Base-by-base conservation (phyloP, 1,140 invertebrate genomes). In the Brachionus rotundiformis region DNA sequence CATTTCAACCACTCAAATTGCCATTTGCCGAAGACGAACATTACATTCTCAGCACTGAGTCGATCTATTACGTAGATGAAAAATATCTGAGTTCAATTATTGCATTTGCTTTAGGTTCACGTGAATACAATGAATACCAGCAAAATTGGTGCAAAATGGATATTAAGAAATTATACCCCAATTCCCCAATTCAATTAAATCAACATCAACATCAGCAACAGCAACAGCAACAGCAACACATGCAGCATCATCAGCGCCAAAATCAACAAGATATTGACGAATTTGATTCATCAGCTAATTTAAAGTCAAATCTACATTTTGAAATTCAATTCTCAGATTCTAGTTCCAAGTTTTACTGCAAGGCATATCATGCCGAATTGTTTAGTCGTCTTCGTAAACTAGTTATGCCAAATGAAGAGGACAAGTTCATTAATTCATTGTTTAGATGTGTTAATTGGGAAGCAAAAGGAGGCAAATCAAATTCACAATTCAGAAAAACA, bases 401-500 rank as follows among this genome's bases (percentile, higher is more conserved):
- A 13, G 90, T 94, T 31, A 89, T 94, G 77, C 90, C 91, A n/a
- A 90, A 89, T 44, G 92, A 92, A 1, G 92, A 93, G 84, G 87
- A 87, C 71, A 84, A 84, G 86, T 87, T 83, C 83, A 89, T 92
- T 23, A 85, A 95, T 6, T 98, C 96, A 27, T 88, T 99, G 36
- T 92, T 94, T 39, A 90, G 93, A 76, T 98, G 95, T 86, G 91
- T 94, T 23, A 92, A 92, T 39, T 99, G 97, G 97, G 92, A 94
- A 29, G 95, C 96, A 0, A 90, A 92, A 82, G 97, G 96, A 49
- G 96, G 97, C 11, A 99, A 99, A 88, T 98, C 95, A 10, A 96
- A 96, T 0, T 96, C 95, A 27, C 91, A 92, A 10, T 99, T 99
- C 88, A 94, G 93, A 85, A 98, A 98, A 90, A 98, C 95, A 16